phyloP scores from a whole-genome alignment of 37 sponge, comb jelly and placozoan species.

The Amphimedon queenslandica region DNA sequence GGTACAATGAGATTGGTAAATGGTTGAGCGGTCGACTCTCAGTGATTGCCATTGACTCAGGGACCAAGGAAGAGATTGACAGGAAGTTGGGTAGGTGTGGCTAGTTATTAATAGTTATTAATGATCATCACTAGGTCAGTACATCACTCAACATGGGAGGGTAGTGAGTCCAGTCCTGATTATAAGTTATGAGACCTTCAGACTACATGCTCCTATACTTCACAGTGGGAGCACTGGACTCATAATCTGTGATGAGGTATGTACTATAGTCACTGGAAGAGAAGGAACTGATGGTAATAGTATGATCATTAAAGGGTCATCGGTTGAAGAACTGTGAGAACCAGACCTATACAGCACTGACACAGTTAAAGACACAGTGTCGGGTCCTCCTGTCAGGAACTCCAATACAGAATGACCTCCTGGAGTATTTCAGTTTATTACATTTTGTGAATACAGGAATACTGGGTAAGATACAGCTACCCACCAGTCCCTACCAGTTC shows the following conservation, averaged over 20 bases:
- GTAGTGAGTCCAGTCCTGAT: slow-evolving; percentile 74
- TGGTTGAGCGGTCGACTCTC: slow-evolving; percentile 80
- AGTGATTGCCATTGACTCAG: slow-evolving; percentile 88
- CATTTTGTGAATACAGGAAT: slow-evolving; percentile 97
- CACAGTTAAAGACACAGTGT: slow-evolving; percentile 57
- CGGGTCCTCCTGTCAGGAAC: slow-evolving; percentile 93
- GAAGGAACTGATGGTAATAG: not conserved
- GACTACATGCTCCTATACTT: slow-evolving; percentile 80
- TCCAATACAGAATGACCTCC: slow-evolving; percentile 95
- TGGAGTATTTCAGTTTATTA: slow-evolving; percentile 95
- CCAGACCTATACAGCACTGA: slow-evolving; percentile 91
- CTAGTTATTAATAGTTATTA: not conserved
- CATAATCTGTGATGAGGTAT: slow-evolving; percentile 94
- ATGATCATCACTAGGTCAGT: slow-evolving; percentile 15
- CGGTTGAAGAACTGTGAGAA: slow-evolving; percentile 97
- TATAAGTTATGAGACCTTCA: slow-evolving; percentile 93
- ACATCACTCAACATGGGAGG: slow-evolving; percentile 71
- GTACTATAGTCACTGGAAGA: not conserved
- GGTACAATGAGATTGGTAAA: slow-evolving; percentile 94
- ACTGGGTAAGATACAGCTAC: slow-evolving; percentile 55
- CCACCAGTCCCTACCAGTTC: not conserved
- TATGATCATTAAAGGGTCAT: slow-evolving; percentile 64
- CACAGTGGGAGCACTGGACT: slow-evolving; percentile 81
- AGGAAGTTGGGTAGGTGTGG: slow-evolving; percentile 24
- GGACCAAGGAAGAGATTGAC: slow-evolving; percentile 91